phyloP scores from a whole-genome alignment of 2,888 invertebrate species.

The Odiellus spinosus region DNA sequence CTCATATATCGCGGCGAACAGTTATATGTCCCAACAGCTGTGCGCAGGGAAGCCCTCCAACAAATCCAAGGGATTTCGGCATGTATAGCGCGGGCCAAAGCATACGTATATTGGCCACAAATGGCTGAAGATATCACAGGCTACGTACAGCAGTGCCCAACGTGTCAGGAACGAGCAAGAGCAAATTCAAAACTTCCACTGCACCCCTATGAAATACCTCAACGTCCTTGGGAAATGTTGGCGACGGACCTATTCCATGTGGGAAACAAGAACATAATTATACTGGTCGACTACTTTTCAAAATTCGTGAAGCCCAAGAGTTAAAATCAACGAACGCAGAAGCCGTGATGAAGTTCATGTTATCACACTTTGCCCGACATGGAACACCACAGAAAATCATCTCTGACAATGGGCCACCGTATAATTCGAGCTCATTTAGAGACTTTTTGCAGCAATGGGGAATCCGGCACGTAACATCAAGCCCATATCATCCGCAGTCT shows the following conservation, averaged over 20 bases:
- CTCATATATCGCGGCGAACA: constrained; percentile 5
- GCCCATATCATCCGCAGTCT: constrained; percentile 1
- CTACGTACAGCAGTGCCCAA: constrained; percentile 1
- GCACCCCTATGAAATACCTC: neutral
- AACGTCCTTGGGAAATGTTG: constrained; percentile 5
- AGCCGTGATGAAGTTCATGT: constrained; percentile 4
- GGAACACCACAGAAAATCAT: constrained; percentile 2
- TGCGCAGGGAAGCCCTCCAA: constrained; percentile 1
- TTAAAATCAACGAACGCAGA: neutral
- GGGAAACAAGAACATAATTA: neutral
- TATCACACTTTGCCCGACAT: constrained; percentile 4
- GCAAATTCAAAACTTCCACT: constrained; percentile 3
- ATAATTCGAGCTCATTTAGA: neutral
- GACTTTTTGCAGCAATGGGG: neutral
- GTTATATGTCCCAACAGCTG: neutral
- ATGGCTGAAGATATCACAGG: neutral
- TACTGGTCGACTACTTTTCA: constrained; percentile 6
- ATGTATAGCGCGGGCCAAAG: constrained; percentile 4
- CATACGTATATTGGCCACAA: constrained; percentile 5
- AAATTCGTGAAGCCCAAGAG: constrained; percentile 4
- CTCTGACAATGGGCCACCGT: constrained; percentile 3
- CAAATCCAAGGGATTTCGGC: constrained; percentile 2
- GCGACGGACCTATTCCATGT: constrained; percentile 4
- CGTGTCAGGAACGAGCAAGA: constrained; percentile 1
- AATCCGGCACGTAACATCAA: neutral